Percentiles rank a stretch among this genome's conserved stretches.
phyloP scores from a whole-genome alignment of 2,888 invertebrate species.

The Fragum fragum region DNA sequence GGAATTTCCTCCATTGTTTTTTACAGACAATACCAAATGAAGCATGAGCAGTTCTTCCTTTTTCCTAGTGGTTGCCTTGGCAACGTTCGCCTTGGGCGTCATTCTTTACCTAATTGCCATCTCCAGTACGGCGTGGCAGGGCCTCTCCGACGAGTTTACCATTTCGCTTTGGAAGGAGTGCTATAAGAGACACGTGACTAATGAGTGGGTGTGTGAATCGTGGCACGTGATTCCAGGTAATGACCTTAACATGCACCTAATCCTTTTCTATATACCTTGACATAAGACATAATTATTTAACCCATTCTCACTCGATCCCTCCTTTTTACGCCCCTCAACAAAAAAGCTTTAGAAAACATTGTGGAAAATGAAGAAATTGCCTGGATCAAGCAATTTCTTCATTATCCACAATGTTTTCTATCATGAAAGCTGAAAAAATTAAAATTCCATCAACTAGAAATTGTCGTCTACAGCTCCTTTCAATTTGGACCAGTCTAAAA shows the following conservation, averaged over 20 bases:
- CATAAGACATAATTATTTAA: no score
- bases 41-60: slow-evolving; percentile 37
- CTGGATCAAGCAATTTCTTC: no score
- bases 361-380: no score
- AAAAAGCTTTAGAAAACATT: no score
- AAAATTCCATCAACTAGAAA: no score
- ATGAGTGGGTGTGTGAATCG: slow-evolving; percentile 56
- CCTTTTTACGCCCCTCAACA: no score
- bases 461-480: no score
- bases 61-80: slow-evolving; percentile 59
- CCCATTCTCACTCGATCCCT: no score
- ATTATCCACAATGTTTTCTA: no score
- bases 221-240: slow-evolving; percentile 66
- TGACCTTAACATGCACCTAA: background rate
- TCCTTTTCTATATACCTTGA: no score
- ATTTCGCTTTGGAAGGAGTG: slow-evolving; percentile 65
- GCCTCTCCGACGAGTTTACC: slow-evolving; percentile 50
- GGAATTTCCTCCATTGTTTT: background rate
- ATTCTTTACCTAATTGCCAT: slow-evolving; percentile 57
- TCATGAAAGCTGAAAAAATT: no score
- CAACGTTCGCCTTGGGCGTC: slow-evolving; percentile 60
- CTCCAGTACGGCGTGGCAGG: slow-evolving; percentile 65
- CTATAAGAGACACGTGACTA: slow-evolving; percentile 43
- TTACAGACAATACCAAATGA: slow-evolving; percentile 1
- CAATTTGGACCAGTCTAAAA: no score